A percentile compares a stretch with the other conserved stretches of the same genome.
These are phyloP conservation scores for Scatophagus argus DNA, from an alignment of 2,113 vertebrate genomes.

Conservation along the genomic window DNA sequence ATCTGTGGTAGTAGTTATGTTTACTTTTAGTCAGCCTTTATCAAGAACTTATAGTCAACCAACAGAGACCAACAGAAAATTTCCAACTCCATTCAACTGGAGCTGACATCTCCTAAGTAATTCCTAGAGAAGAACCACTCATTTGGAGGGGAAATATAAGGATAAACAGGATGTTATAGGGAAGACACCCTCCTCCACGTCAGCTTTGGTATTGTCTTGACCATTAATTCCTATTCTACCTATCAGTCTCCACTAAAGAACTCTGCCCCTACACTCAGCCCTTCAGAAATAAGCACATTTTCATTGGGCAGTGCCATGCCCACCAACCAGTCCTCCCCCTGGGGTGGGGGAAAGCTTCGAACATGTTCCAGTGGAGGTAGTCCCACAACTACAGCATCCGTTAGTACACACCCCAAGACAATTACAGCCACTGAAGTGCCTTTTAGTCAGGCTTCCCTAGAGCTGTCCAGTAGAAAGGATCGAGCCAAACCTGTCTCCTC, in stretches of 20 bases:
- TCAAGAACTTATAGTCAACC: slow-evolving; percentile 42
- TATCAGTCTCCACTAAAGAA: slow-evolving; percentile 51
- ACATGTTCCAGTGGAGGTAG: slow-evolving; percentile 58
- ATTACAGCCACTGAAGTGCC: slow-evolving; percentile 86
- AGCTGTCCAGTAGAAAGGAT: slow-evolving; percentile 9
- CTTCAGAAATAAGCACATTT: neutral
- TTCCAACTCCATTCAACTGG: slow-evolving; percentile 55
- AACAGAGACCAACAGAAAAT: neutral
- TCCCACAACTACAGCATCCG: slow-evolving; percentile 58
- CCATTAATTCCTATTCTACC: neutral
- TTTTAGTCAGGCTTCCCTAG: slow-evolving; percentile 63
- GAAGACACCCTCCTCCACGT: slow-evolving; percentile 31
- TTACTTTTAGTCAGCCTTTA: slow-evolving; percentile 20
- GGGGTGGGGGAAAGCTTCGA: slow-evolving; percentile 42
- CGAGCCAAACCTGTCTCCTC: slow-evolving; percentile 28
- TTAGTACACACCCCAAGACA: slow-evolving; percentile 11
- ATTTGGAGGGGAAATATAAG: slow-evolving; percentile 69
- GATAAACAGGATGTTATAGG: slow-evolving; percentile 48
- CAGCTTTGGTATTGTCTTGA: neutral
- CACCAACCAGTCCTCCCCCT: slow-evolving; percentile 76
- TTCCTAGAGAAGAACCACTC: neutral
- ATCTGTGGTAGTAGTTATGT: slow-evolving; percentile 57
- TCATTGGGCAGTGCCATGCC: slow-evolving; percentile 77
- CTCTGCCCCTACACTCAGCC: neutral
- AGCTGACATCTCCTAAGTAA: slow-evolving; percentile 52